Base-by-base conservation (phyloP, 2,797 vertebrate genomes). In the Spondyliosoma cantharus region DNA sequence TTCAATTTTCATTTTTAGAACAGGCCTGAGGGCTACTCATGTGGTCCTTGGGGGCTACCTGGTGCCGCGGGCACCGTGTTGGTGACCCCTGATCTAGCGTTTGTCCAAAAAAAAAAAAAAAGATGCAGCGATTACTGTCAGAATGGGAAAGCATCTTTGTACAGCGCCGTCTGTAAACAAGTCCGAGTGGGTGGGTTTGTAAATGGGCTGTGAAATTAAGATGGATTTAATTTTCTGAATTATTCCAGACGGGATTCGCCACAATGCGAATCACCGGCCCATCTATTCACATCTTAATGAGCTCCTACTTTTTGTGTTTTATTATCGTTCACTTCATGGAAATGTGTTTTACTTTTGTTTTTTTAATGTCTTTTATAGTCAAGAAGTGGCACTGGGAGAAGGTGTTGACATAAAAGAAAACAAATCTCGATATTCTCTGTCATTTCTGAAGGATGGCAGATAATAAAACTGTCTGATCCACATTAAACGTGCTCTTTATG, bases 191-290 rank as follows among this genome's bases (percentile, higher is more conserved):
- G 57, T 32, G 43, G 37, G 37, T 13, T 56, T 52, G 74, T n/a
- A 6, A 53, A 74, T 62, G 19, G 27, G 46, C 32, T 59, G 22
- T 68, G 22, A 84, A 73, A 84, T 85, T 27, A 69, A 70, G 32
- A 56, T 9, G 5, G 43, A 49, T 80, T 69, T 65, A 7, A 54
- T 81, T 76, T 77, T 63, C 22, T 7, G 32, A 50, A 58, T 68
- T 7, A 70, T 43, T 65, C 49, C 59, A 83, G 24, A 48, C 58
- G 32, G 62, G 48, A 64, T 68, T 80, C 3, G 1, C 49, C 56
- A 58, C 29, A 42, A 32, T 16, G 54, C 71, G 22, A 65, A 48
- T 52, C 52, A 60, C 64, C 19, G 29, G 17, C 37, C 48, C 17
- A 61, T 43, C 29, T 29, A 32, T 45, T 25, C 27, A 24, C 20